Percentiles rank a stretch among this genome's conserved stretches.
Evolutionary conservation across 2,113 vertebrate genomes (phyloP).

Genomic region (Erpornis zantholeuca): DNA sequence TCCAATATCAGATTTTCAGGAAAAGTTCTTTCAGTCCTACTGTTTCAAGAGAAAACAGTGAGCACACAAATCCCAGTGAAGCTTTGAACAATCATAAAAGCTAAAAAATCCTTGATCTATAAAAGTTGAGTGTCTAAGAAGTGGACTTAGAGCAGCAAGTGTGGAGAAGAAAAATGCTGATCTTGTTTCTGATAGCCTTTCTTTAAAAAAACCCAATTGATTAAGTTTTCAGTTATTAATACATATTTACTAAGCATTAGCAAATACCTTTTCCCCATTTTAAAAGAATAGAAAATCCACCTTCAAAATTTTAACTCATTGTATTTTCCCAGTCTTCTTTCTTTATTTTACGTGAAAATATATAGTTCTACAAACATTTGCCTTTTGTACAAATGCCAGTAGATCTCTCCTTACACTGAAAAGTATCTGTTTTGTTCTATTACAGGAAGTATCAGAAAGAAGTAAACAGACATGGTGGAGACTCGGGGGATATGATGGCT

Average conservation of each 20-base stretch:
- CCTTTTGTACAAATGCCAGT: not conserved
- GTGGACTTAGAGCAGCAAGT: not conserved
- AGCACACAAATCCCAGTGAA: not conserved
- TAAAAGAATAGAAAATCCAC: not conserved
- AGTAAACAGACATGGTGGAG: not conserved
- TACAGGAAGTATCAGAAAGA: not conserved
- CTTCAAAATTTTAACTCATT: not conserved
- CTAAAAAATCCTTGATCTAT: not conserved
- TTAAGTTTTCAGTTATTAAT: not conserved
- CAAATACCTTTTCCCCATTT: not conserved
- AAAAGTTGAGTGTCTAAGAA: not conserved
- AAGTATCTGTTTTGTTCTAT: not conserved
- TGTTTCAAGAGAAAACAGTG: not conserved
- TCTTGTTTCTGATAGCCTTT: not conserved
- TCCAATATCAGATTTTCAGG: not conserved
- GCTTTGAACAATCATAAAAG: not conserved
- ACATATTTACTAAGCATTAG: not conserved
- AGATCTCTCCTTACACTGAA: not conserved
- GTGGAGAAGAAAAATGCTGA: not conserved
- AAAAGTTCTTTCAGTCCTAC: not conserved
- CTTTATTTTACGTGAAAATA: not conserved
- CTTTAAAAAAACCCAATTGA: fast-evolving
- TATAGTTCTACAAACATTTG: not conserved
- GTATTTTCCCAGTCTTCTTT: not conserved
- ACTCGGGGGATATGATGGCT: not conserved